Conservation (phyloP, 2,797 vertebrate species). For the Characodon lateralis region DNA sequence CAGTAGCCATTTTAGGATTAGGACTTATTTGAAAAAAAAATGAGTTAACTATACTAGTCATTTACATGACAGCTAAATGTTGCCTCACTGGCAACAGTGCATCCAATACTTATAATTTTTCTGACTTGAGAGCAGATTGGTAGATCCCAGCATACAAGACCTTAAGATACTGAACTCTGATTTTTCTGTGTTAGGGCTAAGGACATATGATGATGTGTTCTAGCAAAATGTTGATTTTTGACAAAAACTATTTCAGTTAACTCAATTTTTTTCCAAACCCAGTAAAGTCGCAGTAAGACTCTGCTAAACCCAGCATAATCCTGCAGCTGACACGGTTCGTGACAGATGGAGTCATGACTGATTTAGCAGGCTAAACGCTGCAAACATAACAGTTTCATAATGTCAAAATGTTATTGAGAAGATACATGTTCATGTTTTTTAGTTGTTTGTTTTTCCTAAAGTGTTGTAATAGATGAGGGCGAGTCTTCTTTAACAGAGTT, state of each 20-base stretch:
- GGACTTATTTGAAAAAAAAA: too few relatives aligned
- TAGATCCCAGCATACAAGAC: neutral
- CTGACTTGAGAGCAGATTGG: neutral
- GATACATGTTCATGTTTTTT: neutral
- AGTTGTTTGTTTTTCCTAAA: neutral
- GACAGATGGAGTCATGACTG: neutral
- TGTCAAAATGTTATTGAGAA: neutral
- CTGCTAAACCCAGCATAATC: neutral
- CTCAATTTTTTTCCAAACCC: neutral
- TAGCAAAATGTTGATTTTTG: neutral
- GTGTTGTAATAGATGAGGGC: neutral
- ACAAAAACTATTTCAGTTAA: neutral
- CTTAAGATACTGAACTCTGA: too few relatives aligned
- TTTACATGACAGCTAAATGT: too few relatives aligned
- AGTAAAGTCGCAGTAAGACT: neutral
- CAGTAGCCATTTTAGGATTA: too few relatives aligned
- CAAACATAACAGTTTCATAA: slow-evolving; percentile 2
- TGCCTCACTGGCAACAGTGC: too few relatives aligned
- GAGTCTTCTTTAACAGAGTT: neutral
- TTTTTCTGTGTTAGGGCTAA: too few relatives aligned
- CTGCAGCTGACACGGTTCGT: neutral
- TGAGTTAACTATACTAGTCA: too few relatives aligned
- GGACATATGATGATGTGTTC: neutral
- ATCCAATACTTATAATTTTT: neutral
- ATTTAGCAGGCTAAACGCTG: neutral